Percentiles rank a stretch among this genome's conserved stretches.
Evolutionary conservation across 2,113 vertebrate genomes (phyloP).

Genomic region (Chloropsis cyanopogon): DNA sequence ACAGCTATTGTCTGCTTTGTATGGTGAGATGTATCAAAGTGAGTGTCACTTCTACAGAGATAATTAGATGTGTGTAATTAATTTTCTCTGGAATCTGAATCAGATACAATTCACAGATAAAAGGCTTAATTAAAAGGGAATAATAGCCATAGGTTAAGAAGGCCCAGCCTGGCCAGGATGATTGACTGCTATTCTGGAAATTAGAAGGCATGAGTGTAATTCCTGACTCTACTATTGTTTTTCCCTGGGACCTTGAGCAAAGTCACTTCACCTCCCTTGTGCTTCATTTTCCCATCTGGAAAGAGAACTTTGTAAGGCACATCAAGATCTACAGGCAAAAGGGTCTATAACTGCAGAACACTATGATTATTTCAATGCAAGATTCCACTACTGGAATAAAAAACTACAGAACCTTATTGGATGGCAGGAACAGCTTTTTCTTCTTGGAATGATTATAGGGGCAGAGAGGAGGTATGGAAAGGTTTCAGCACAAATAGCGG

Average conservation of each 20-base stretch:
- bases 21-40: neutral
- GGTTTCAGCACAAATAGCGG: neutral
- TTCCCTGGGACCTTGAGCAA: constrained; percentile 1
- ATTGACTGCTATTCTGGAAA: neutral
- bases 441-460: neutral
- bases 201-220: neutral
- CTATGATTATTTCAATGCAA: neutral
- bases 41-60: neutral
- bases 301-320: neutral
- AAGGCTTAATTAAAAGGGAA: constrained; percentile 32
- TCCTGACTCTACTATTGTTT: neutral
- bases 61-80: neutral
- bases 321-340: neutral
- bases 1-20: neutral
- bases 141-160: constrained; percentile 2
- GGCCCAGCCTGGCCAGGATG: neutral
- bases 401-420: neutral
- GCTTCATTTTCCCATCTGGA: neutral
- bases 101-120: neutral
- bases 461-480: neutral
- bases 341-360: neutral
- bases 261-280: neutral
- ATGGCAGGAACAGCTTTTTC: neutral
- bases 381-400: neutral
- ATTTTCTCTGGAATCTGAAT: constrained; percentile 22